These are phyloP conservation scores for Aurelia aurita DNA, from an alignment of 30 jellyfish, hydroid and myxozoan genomes.

Conservation along the genomic window DNA sequence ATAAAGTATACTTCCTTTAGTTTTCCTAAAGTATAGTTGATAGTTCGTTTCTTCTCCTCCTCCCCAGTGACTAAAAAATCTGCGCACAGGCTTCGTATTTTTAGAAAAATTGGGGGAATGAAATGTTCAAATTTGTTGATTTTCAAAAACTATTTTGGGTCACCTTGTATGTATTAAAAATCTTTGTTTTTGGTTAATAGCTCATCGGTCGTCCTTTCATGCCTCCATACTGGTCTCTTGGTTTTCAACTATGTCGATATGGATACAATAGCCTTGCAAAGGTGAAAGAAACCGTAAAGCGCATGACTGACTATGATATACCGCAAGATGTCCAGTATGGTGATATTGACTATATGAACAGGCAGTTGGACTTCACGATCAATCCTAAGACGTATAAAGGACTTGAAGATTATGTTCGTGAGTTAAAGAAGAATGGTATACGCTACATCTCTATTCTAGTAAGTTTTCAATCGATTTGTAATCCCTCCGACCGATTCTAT, in stretches of 20 bases:
- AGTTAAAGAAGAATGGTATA: slow-evolving; percentile 79
- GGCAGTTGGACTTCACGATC: slow-evolving; percentile 91
- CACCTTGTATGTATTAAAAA: too few relatives aligned
- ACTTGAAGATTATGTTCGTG: slow-evolving; percentile 77
- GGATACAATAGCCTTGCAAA: slow-evolving; percentile 90
- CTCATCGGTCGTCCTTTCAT: slow-evolving; percentile 93
- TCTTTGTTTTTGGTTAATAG: slow-evolving; percentile 24
- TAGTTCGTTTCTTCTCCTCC: too few relatives aligned
- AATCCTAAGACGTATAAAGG: slow-evolving; percentile 76
- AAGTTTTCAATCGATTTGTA: slow-evolving; percentile 15
- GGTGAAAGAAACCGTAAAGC: slow-evolving; percentile 82
- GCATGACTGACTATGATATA: slow-evolving; percentile 78
- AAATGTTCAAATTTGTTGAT: not conserved
- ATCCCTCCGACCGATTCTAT: not conserved
- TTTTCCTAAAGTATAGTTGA: too few relatives aligned
- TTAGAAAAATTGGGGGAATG: too few relatives aligned
- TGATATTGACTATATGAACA: slow-evolving; percentile 94
- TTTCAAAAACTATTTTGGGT: not conserved
- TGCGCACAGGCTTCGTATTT: too few relatives aligned
- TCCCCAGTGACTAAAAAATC: too few relatives aligned
- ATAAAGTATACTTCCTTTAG: too few relatives aligned
- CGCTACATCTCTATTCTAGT: slow-evolving; percentile 89
- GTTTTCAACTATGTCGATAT: slow-evolving; percentile 97
- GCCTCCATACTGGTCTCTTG: slow-evolving; percentile 99
- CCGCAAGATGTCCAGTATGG: slow-evolving; percentile 97